These are phyloP conservation scores for Neodontobutis hainanensis DNA, from an alignment of 2,113 vertebrate species.

Conservation along the genomic window DNA sequence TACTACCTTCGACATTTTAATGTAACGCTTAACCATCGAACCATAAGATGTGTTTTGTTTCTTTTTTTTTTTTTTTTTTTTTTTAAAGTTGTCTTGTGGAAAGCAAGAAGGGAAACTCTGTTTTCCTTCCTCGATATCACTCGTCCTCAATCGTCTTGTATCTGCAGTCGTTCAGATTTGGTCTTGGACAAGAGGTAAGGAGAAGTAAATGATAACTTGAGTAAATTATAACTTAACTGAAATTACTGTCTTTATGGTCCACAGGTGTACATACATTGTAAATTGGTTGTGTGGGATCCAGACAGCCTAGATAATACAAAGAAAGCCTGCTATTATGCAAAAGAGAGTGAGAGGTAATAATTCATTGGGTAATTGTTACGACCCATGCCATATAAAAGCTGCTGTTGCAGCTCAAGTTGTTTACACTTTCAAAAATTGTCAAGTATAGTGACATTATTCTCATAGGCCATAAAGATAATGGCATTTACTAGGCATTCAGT, in stretches of 20 bases:
- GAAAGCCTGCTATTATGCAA: slow-evolving; percentile 80
- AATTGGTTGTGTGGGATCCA: slow-evolving; percentile 77
- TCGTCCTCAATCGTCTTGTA: slow-evolving; percentile 68
- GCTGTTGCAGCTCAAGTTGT: too few species aligned
- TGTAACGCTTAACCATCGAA: background rate
- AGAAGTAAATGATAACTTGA: background rate
- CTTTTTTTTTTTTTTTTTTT: background rate
- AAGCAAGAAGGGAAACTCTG: slow-evolving; percentile 55
- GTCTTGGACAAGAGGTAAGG: slow-evolving; percentile 51
- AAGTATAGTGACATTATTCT: too few species aligned
- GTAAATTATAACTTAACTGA: background rate
- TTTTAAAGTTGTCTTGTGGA: slow-evolving; percentile 79
- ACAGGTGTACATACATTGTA: slow-evolving; percentile 81
- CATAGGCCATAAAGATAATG: too few species aligned
- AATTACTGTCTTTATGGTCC: background rate
- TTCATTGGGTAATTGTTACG: background rate
- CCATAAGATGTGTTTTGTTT: background rate
- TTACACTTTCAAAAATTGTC: too few species aligned
- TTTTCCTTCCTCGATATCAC: slow-evolving; percentile 73
- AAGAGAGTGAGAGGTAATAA: slow-evolving; percentile 61
- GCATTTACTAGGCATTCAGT: too few species aligned
- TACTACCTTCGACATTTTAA: background rate
- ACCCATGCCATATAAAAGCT: background rate
- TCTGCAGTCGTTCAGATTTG: slow-evolving; percentile 77
- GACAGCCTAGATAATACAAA: slow-evolving; percentile 47